Percentiles rank a stretch among this genome's conserved stretches.
phyloP scores from a whole-genome alignment of 2,113 vertebrate species.

The Menura novaehollandiae region DNA sequence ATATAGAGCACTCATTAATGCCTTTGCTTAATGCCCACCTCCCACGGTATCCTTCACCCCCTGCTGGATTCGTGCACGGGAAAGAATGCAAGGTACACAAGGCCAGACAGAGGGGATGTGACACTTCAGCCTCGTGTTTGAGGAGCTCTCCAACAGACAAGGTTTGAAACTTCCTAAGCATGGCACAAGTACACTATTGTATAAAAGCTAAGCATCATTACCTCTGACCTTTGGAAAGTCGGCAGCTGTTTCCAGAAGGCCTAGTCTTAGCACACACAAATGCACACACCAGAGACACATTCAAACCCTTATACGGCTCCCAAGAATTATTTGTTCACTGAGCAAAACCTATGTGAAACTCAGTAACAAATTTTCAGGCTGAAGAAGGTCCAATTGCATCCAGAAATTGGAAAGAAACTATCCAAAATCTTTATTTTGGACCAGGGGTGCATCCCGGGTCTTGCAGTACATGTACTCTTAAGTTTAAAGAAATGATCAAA shows the following conservation, averaged over 20 bases:
- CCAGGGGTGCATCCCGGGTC: neutral
- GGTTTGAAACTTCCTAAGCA: neutral
- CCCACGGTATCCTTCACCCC: neutral
- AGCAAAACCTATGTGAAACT: neutral
- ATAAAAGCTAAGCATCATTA: neutral
- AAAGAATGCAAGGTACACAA: neutral
- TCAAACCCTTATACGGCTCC: neutral
- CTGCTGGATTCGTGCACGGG: fast-evolving
- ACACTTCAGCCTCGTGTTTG: neutral
- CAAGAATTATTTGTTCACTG: neutral
- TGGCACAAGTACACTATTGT: neutral
- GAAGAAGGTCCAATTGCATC: neutral
- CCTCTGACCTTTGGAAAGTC: neutral
- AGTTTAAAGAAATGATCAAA: neutral
- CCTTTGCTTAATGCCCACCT: neutral
- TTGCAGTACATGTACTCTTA: neutral
- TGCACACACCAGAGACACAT: neutral
- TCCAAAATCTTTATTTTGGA: neutral
- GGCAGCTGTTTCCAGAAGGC: neutral
- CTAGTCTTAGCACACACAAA: neutral
- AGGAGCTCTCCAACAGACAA: neutral
- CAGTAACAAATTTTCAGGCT: neutral
- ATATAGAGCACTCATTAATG: neutral
- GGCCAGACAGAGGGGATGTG: neutral
- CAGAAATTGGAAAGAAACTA: neutral